A percentile compares a stretch with the other conserved stretches of the same genome.
Evolutionary conservation across 2,888 invertebrate genomes (phyloP).

Genomic region (Gasteruption jaculator): DNA sequence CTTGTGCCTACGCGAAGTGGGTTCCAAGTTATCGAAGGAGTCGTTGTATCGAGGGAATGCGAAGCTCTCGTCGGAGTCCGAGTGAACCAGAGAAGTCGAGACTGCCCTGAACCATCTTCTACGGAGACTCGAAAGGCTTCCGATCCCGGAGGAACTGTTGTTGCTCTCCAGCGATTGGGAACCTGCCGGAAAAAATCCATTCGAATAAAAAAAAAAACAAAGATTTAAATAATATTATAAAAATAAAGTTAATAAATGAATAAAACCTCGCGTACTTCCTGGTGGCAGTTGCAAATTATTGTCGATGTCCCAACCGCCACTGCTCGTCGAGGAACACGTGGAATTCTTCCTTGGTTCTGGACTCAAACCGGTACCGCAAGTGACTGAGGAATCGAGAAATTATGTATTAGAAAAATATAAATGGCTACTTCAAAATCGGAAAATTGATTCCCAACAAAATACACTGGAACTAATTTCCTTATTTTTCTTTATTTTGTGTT

Average conservation of each 20-base stretch:
- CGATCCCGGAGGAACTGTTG: conserved; percentile 38
- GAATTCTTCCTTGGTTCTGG: conserved; percentile 40
- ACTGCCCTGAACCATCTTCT: conserved; percentile 56
- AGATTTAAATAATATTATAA: too few relatives aligned
- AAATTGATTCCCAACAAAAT: too few relatives aligned
- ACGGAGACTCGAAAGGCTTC: conserved; percentile 56
- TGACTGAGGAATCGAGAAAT: too few relatives aligned
- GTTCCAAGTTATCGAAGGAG: conserved; percentile 28
- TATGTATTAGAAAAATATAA: too few relatives aligned
- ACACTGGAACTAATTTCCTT: too few relatives aligned
- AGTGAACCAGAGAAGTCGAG: conserved; percentile 56
- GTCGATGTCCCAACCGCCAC: conserved; percentile 46
- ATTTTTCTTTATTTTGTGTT: too few relatives aligned
- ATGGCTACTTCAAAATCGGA: too few relatives aligned
- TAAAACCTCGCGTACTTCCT: conserved; percentile 32
- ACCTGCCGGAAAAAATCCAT: conserved; percentile 29
- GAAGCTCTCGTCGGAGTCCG: conserved; percentile 45
- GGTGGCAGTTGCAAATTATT: conserved; percentile 31
- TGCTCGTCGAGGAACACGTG: conserved; percentile 41
- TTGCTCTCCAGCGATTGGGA: conserved; percentile 43
- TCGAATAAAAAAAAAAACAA: conserved; percentile 4
- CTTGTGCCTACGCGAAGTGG: conserved; percentile 40
- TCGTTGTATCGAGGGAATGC: conserved; percentile 37
- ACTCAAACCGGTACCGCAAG: conserved; percentile 37
- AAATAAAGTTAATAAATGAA: too few relatives aligned